Evolutionary conservation across 2,113 vertebrate genomes (phyloP), one percentile per base, ranked within the genome.

Genomic region (Nymphicus hollandicus): DNA sequence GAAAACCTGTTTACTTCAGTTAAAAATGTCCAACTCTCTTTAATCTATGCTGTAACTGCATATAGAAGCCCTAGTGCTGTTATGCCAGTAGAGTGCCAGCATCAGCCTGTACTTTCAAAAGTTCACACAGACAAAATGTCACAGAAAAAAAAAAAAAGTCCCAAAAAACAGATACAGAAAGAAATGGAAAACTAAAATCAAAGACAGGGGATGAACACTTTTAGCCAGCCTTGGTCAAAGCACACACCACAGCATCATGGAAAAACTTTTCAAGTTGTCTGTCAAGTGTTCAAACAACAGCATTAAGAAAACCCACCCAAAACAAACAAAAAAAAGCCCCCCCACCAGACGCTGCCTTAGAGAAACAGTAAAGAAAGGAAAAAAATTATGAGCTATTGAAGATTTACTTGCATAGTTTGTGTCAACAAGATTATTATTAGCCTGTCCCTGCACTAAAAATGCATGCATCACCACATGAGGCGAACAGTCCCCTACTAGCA

Each of bases 401-500:
- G 24, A 86, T 56, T 49, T 60, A 76, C 3, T 68, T 23, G 28
- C 25, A 47, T 88, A 63, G 29, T 20, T n/a, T 47, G 12, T 46
- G 43, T 43, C 55, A 94, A 68, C 28, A 69, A n/a, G 33, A 65
- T 64, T 71, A 86, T 77, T 88, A 77, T 58, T 73, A 91, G 65
- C 27, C 23, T 53, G 46, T 56, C 17, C 47, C 33, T 65, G 18
- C 8, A 39, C 15, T 69, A 78, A 73, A 61, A 83, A 65, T 7
- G 17, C 46, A 78, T 6, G 17, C 8, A 74, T 47, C 41, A 28
- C 28, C 0, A 0, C 9, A 41, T 6, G 19, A 88, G 5, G 27
- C 28, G 29, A 93, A 64, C 29, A 70, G 31, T 13, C 8, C 5
- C 25, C 17, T 68, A 33, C 20, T 22, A 28, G 11, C 6, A 1